Evolutionary conservation across 2,888 invertebrate genomes (phyloP).

Genomic region (Tiliacea aurago): DNA sequence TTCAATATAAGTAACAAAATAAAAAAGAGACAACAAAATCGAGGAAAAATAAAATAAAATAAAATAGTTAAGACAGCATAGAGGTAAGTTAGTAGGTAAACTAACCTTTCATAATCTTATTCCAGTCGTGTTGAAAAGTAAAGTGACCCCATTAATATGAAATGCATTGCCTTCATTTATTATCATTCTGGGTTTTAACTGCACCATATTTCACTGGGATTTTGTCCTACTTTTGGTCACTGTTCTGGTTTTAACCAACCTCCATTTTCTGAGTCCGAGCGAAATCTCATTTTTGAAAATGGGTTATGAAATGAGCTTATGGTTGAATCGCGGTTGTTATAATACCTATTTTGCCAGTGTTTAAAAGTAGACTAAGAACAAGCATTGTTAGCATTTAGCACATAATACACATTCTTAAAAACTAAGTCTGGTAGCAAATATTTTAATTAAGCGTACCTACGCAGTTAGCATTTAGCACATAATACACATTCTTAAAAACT

Average conservation of each 20-base stretch:
- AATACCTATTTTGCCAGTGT: not conserved
- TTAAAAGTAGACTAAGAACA: not conserved
- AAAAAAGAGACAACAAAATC: no score
- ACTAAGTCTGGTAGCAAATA: not conserved
- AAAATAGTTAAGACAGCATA: no score
- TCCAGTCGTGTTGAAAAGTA: slow-evolving; percentile 49
- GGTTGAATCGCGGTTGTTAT: not conserved
- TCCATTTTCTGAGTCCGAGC: slow-evolving; percentile 27
- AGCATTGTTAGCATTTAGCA: not conserved
- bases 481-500: not conserved
- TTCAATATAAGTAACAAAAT: no score
- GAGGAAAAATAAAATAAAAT: no score
- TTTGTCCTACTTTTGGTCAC: slow-evolving; percentile 44
- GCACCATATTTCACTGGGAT: slow-evolving; percentile 57
- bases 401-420: not conserved
- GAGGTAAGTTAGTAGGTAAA: not conserved
- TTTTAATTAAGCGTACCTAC: no score
- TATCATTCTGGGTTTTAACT: slow-evolving; percentile 46
- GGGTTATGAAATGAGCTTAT: slow-evolving; percentile 20
- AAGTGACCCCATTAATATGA: slow-evolving; percentile 56
- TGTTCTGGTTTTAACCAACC: slow-evolving; percentile 36
- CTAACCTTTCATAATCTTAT: slow-evolving; percentile 18
- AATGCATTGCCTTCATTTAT: slow-evolving; percentile 61
- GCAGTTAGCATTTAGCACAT: not conserved
- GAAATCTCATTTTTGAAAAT: slow-evolving; percentile 35